Percentiles rank a stretch among this genome's conserved stretches.
Conservation (phyloP, 2,797 vertebrate genomes). For the Cuniculus paca region DNA sequence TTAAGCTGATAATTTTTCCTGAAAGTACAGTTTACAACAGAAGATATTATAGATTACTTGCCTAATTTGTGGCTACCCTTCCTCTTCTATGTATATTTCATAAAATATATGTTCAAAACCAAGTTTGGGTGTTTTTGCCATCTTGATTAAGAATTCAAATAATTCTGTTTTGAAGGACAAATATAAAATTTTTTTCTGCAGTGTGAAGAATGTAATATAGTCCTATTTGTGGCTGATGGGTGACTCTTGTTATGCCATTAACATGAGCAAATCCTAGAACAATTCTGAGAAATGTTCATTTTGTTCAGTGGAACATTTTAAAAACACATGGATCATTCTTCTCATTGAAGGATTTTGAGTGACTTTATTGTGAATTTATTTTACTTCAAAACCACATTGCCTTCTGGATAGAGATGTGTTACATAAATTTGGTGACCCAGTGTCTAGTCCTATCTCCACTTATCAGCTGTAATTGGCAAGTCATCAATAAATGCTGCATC, state of each 20-base stretch:
- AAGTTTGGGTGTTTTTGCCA: constrained; percentile 8
- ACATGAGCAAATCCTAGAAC: not conserved
- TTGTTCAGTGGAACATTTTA: not conserved
- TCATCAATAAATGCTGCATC: not conserved
- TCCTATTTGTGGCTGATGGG: not conserved
- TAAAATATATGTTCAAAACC: constrained; percentile 10
- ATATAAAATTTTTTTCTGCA: not conserved
- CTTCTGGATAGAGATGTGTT: not conserved
- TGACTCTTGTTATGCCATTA: not conserved
- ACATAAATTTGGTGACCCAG: not conserved
- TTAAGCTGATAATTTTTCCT: constrained; percentile 2
- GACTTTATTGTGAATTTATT: not conserved
- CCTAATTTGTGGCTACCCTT: not conserved
- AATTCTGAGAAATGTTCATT: not conserved
- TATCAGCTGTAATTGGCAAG: not conserved
- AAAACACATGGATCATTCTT: not conserved
- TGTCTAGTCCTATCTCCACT: not conserved
- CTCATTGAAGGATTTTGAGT: not conserved
- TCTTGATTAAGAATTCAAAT: not conserved
- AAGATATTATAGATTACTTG: constrained; percentile 16
- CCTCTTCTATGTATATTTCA: not conserved
- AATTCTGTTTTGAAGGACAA: constrained; percentile 33
- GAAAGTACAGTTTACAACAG: not conserved
- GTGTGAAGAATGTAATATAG: not conserved
- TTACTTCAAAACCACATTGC: not conserved